Percentiles rank a stretch among this genome's conserved stretches.
Conservation (phyloP, 2,113 vertebrate species). For the Anhinga rufa region DNA sequence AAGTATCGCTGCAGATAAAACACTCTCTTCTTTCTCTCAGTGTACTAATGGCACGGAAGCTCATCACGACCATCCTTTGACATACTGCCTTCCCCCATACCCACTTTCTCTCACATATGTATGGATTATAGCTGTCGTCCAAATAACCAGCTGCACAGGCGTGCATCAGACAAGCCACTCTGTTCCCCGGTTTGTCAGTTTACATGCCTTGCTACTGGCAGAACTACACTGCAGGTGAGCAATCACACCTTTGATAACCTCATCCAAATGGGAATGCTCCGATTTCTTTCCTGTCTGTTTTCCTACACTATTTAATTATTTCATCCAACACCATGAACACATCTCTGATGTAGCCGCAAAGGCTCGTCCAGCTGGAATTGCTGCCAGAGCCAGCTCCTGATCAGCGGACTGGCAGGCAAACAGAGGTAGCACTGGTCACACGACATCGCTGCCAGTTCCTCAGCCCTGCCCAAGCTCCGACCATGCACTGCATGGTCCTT, state of each 20-base stretch:
- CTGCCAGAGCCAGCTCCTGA: neutral
- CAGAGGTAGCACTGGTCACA: rapidly evolving
- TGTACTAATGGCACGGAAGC: neutral
- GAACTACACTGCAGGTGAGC: neutral
- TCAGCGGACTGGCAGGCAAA: neutral
- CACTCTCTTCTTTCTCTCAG: neutral
- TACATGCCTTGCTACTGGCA: neutral
- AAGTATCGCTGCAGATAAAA: neutral
- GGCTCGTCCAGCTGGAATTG: neutral
- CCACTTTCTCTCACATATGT: neutral
- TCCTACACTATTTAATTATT: neutral
- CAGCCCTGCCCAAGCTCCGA: neutral
- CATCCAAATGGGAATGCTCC: rapidly evolving
- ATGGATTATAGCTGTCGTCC: neutral
- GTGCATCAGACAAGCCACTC: neutral
- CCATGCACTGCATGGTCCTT: rapidly evolving
- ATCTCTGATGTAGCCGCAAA: neutral
- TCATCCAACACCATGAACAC: neutral
- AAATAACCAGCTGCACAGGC: neutral
- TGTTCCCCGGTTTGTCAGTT: rapidly evolving
- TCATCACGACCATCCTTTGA: neutral
- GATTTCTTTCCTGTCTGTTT: neutral
- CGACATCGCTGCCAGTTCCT: neutral
- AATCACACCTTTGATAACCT: neutral
- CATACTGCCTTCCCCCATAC: neutral